These are phyloP conservation scores for Brachirus orientalis DNA, from an alignment of 2,113 vertebrate species.

Conservation along the genomic window DNA sequence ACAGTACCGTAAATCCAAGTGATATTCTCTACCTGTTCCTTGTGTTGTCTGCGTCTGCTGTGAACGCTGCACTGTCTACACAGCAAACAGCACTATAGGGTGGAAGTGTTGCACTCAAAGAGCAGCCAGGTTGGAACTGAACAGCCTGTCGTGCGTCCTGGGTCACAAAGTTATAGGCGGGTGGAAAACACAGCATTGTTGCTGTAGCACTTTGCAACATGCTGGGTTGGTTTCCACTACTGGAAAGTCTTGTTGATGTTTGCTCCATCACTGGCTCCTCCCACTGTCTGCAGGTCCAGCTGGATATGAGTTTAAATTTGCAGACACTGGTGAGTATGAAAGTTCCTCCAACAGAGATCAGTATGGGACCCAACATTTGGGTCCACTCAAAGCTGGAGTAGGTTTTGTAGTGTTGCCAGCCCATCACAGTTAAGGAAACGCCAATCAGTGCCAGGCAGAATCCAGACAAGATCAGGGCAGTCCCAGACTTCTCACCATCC, in stretches of 20 bases:
- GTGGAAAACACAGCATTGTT: slow-evolving; percentile 83
- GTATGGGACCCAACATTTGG: slow-evolving; percentile 86
- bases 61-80: slow-evolving; percentile 73
- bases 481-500: too few relatives aligned
- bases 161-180: slow-evolving; percentile 56
- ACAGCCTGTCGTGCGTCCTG: slow-evolving; percentile 55
- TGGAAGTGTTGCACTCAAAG: slow-evolving; percentile 41
- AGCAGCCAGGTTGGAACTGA: slow-evolving; percentile 46
- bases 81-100: slow-evolving; percentile 76
- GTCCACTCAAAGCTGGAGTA: slow-evolving; percentile 82
- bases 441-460: slow-evolving; percentile 85
- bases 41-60: slow-evolving; percentile 56
- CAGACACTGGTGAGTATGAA: slow-evolving; percentile 87
- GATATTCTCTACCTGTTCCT: slow-evolving; percentile 28
- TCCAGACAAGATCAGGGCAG: slow-evolving; percentile 69
- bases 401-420: slow-evolving; percentile 82
- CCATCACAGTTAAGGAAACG: slow-evolving; percentile 84
- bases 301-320: slow-evolving; percentile 83
- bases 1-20: too few relatives aligned
- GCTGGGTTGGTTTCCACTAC: slow-evolving; percentile 83
- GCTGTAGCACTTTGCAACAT: slow-evolving; percentile 79
- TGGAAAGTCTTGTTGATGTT: slow-evolving; percentile 67
- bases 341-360: slow-evolving; percentile 84
- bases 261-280: slow-evolving; percentile 62
- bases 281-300: slow-evolving; percentile 76